Percentiles rank a stretch among this genome's conserved stretches.
Evolutionary conservation across 2,113 vertebrate genomes (phyloP).

Genomic region (Megaceryle torquata): DNA sequence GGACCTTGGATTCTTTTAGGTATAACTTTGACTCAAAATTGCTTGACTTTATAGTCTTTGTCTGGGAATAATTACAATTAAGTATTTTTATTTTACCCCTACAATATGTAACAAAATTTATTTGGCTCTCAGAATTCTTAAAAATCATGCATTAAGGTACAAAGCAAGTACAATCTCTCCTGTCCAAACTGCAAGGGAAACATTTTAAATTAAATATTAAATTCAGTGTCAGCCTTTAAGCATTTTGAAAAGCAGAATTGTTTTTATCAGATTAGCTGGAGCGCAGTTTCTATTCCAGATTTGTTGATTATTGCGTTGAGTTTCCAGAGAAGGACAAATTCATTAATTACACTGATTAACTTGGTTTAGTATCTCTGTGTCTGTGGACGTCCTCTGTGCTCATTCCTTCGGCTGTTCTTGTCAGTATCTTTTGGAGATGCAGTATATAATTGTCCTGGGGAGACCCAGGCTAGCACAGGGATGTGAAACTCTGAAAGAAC

Average conservation of each 20-base stretch:
- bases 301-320: background rate
- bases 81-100: background rate
- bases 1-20: background rate
- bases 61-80: background rate
- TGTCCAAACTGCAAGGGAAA: background rate
- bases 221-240: background rate
- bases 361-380: background rate
- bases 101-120: background rate
- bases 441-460: background rate
- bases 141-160: background rate
- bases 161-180: background rate
- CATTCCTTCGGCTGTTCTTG: fast-evolving
- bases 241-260: background rate
- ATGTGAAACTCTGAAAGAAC: background rate
- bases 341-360: background rate
- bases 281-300: background rate
- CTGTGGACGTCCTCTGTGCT: background rate
- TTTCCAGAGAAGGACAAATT: background rate
- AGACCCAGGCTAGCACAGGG: fast-evolving
- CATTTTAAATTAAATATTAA: background rate
- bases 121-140: background rate
- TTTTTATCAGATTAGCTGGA: background rate
- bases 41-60: background rate
- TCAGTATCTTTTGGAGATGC: background rate
- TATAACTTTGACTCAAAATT: background rate